Evolutionary conservation across 2,113 vertebrate genomes (phyloP).

Genomic region (Rattus rattus): DNA sequence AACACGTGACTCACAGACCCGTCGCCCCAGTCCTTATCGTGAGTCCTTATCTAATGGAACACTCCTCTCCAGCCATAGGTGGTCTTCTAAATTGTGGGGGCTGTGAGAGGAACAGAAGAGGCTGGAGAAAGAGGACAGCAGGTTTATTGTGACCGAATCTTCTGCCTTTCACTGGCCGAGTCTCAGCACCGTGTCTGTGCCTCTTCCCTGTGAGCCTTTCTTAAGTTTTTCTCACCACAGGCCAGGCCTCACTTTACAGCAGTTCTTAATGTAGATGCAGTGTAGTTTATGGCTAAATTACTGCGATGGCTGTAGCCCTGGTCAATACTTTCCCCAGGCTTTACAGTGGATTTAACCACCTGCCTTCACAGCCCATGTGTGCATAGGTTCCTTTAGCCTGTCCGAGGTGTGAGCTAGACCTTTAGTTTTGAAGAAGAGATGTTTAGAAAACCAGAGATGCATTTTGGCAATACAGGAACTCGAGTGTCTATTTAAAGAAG

Average conservation of each 20-base stretch:
- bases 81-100: not conserved
- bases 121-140: not conserved
- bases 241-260: fast-evolving
- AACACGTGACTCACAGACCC: not conserved
- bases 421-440: not conserved
- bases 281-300: not conserved
- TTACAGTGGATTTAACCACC: not conserved
- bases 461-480: not conserved
- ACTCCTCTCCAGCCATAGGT: not conserved
- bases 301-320: not conserved
- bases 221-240: not conserved
- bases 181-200: not conserved
- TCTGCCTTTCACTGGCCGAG: not conserved
- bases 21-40: not conserved
- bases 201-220: not conserved
- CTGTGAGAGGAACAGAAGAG: not conserved
- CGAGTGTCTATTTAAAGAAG: not conserved
- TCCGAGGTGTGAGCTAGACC: not conserved
- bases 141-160: not conserved
- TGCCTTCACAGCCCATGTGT: not conserved
- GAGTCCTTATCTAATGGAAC: not conserved
- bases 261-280: not conserved
- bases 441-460: not conserved
- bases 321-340: not conserved
- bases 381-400: not conserved